Conservation (phyloP, 2,888 invertebrate species). For the Autographa gamma region DNA sequence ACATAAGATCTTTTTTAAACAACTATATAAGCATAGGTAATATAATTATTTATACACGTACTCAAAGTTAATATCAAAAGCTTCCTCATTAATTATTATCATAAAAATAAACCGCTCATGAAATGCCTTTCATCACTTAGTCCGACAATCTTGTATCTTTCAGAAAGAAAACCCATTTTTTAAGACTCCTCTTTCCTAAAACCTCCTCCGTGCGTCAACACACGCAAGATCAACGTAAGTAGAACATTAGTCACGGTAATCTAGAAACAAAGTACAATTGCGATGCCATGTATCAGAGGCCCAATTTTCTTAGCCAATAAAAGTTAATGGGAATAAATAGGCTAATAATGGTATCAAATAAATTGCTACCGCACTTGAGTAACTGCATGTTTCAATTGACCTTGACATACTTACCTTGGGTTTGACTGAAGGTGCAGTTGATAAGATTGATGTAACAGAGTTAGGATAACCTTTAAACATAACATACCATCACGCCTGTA, state of each 20-base stretch:
- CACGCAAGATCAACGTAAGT: constrained; percentile 1
- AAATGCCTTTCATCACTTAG: no score
- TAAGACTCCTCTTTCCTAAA: background rate
- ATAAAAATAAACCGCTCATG: no score
- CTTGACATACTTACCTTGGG: constrained; percentile 41
- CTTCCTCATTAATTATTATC: no score
- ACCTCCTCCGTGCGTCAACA: background rate
- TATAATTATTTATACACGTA: no score
- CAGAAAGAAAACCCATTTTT: background rate
- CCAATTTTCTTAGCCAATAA: constrained; percentile 51
- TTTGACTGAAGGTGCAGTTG: constrained; percentile 8
- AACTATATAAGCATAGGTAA: no score
- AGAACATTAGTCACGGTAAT: constrained; percentile 42
- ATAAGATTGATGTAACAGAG: constrained; percentile 8
- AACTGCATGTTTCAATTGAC: constrained; percentile 43
- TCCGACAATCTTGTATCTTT: background rate
- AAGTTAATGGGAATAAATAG: constrained; percentile 47
- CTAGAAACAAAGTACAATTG: constrained; percentile 29
- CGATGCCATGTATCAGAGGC: constrained; percentile 27
- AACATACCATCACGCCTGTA: no score
- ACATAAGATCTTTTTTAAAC: no score
- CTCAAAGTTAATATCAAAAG: no score
- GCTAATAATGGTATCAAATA: constrained; percentile 35
- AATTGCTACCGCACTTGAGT: constrained; percentile 23
- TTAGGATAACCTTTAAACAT: no score